Percentiles rank a stretch among this genome's conserved stretches.
phyloP scores from a whole-genome alignment of 1,140 invertebrate genomes.

The Atta cephalotes region DNA sequence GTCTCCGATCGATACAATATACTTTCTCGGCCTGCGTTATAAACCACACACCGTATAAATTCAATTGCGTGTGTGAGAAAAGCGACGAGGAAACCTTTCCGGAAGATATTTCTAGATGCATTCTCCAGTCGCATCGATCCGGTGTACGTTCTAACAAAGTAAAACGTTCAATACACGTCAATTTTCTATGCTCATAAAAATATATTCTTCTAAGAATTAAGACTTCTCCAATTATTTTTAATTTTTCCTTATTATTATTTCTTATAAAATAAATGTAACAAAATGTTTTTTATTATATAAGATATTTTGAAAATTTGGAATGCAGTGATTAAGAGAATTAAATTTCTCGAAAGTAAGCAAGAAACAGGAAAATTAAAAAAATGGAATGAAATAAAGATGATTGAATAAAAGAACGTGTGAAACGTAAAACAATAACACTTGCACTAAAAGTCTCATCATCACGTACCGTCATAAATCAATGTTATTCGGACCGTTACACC shows the following conservation, averaged over 20 bases:
- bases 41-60: conserved; percentile 18
- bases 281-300: background rate
- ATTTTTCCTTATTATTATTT: background rate
- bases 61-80: conserved; percentile 36
- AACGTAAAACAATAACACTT: background rate
- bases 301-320: background rate
- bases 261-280: background rate
- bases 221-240: background rate
- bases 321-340: background rate
- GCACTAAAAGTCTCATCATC: background rate
- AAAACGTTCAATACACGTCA: background rate
- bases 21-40: conserved; percentile 27
- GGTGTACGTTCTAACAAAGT: background rate
- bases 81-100: conserved; percentile 21
- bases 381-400: background rate
- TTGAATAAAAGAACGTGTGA: background rate
- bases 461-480: conserved; percentile 36
- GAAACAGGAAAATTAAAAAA: background rate
- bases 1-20: conserved; percentile 24
- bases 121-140: conserved; percentile 44
- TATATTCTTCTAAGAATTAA: background rate
- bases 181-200: background rate
- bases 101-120: conserved; percentile 36
- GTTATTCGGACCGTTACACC: background rate
- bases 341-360: background rate